These are phyloP conservation scores for Planococcus citri DNA, from an alignment of 1,140 invertebrate species.

Conservation along the genomic window DNA sequence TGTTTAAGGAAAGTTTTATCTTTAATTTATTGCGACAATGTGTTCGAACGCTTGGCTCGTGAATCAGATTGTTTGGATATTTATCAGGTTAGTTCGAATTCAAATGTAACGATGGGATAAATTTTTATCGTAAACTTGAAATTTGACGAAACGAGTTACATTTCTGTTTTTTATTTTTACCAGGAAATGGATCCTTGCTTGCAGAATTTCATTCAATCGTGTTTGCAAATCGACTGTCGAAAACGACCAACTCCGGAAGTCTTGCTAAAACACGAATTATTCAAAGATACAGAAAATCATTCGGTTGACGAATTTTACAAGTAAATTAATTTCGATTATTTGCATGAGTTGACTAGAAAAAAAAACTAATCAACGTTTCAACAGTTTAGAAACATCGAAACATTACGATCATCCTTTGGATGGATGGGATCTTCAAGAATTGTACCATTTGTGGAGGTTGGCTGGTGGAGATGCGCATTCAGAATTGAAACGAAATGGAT, in stretches of 20 bases:
- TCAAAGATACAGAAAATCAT: neutral
- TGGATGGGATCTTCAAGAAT: constrained; percentile 54
- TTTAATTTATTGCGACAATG: constrained; percentile 45
- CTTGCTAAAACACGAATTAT: constrained; percentile 36
- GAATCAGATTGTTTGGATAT: constrained; percentile 56
- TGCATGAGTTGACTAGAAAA: neutral
- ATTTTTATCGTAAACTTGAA: neutral
- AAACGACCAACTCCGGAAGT: constrained; percentile 48
- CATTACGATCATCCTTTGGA: constrained; percentile 32
- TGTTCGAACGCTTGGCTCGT: constrained; percentile 60
- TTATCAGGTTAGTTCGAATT: constrained; percentile 37
- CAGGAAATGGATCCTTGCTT: constrained; percentile 47
- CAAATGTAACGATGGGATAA: neutral
- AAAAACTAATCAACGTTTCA: neutral
- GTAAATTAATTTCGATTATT: neutral
- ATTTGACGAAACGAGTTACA: neutral
- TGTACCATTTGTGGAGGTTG: constrained; percentile 91
- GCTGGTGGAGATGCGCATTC: constrained; percentile 85
- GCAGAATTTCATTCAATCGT: constrained; percentile 50
- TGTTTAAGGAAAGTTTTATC: constrained; percentile 61
- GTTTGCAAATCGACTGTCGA: constrained; percentile 50
- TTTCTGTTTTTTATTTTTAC: constrained; percentile 30
- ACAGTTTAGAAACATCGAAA: constrained; percentile 1
- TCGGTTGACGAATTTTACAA: neutral
- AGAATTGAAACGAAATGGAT: constrained; percentile 80